A percentile compares a stretch with the other conserved stretches of the same genome.
phyloP scores from a whole-genome alignment of 2,797 vertebrate genomes.

The Poecilia velifera region DNA sequence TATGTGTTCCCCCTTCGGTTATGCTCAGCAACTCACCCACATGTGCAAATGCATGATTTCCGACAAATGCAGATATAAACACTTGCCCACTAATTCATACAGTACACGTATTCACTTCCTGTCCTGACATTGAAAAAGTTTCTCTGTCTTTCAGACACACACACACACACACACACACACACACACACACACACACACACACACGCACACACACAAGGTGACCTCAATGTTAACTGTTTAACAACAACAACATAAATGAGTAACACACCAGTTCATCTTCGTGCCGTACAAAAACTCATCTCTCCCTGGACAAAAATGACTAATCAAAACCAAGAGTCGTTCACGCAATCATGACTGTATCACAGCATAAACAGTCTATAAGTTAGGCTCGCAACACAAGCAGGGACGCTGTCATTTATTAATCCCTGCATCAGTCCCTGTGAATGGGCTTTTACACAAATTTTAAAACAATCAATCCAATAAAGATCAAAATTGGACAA shows the following conservation, averaged over 20 bases:
- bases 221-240: constrained; percentile 60
- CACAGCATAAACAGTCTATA: constrained; percentile 7
- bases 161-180: constrained; percentile 17
- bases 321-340: constrained; percentile 33
- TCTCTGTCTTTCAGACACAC: constrained; percentile 19
- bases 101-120: neutral
- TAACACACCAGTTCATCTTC: constrained; percentile 33
- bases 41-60: constrained; percentile 38
- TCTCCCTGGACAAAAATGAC: constrained; percentile 39
- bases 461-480: neutral
- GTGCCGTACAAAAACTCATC: constrained; percentile 30
- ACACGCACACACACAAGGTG: constrained; percentile 24
- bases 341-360: constrained; percentile 21
- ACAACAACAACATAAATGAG: constrained; percentile 25
- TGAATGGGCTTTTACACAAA: constrained; percentile 8
- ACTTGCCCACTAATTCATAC: constrained; percentile 5
- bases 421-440: constrained; percentile 3
- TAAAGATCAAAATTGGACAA: neutral
- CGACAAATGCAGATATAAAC: constrained; percentile 31
- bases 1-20: constrained; percentile 30
- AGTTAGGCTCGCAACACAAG: constrained; percentile 4
- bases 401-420: constrained; percentile 2
- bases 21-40: constrained; percentile 42
- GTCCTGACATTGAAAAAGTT: constrained; percentile 46
- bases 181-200: constrained; percentile 1